These are phyloP conservation scores for Galeruca laticollis DNA, from an alignment of 2,888 invertebrate species.

Conservation along the genomic window DNA sequence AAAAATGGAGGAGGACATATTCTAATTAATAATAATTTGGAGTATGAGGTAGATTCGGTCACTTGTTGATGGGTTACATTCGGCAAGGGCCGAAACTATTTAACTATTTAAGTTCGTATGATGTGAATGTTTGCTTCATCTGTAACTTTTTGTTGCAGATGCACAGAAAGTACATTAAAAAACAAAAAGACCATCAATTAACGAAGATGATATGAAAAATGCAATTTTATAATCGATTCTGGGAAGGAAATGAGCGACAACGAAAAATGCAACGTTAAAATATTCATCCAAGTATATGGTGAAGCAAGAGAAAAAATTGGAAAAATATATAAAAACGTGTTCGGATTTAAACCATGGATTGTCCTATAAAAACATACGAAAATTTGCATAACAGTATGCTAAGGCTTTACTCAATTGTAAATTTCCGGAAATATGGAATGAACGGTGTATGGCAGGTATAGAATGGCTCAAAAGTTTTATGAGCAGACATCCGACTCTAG, in stretches of 20 bases:
- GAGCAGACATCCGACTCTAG: slow-evolving; percentile 24
- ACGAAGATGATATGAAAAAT: no score
- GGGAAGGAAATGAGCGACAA: no score
- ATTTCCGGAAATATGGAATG: no score
- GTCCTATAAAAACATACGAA: slow-evolving; percentile 39
- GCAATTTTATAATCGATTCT: no score
- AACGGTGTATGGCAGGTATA: no score
- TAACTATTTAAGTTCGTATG: slow-evolving; percentile 11
- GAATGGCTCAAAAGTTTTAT: slow-evolving; percentile 45
- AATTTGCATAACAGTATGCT: slow-evolving; percentile 37
- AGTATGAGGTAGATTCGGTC: slow-evolving; percentile 17
- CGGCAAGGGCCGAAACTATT: slow-evolving; percentile 10
- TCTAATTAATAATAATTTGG: slow-evolving; percentile 8
- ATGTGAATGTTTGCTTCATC: slow-evolving; percentile 11
- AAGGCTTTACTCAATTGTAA: no score
- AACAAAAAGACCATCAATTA: slow-evolving; percentile 5
- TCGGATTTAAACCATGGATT: slow-evolving; percentile 44
- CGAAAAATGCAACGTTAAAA: no score
- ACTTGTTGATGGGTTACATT: slow-evolving; percentile 11
- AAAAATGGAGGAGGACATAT: slow-evolving; percentile 5
- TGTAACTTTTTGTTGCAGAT: slow-evolving; percentile 13
- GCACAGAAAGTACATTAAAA: slow-evolving; percentile 12
- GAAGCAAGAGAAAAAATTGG: slow-evolving; percentile 35
- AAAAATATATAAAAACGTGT: slow-evolving; percentile 40
- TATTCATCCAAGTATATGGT: no score